phyloP scores from a whole-genome alignment of 2,888 invertebrate genomes.

The Hermodice carunculata region DNA sequence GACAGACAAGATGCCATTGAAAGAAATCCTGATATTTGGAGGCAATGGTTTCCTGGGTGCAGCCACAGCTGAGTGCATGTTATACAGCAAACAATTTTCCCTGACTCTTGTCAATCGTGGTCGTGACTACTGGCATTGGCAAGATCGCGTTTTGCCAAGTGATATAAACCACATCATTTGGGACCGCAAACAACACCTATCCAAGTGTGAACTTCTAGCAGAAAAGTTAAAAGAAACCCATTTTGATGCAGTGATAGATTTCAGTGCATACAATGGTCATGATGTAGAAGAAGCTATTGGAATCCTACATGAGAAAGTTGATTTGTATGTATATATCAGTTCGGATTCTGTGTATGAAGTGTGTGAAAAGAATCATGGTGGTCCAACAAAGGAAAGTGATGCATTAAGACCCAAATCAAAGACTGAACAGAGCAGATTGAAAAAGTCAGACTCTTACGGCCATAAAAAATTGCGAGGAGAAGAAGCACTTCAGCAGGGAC shows the following conservation, averaged over 20 bases:
- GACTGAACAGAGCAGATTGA: constrained; percentile 50
- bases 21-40: constrained; percentile 63
- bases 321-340: constrained; percentile 70
- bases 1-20: not conserved
- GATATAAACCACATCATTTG: constrained; percentile 59
- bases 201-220: constrained; percentile 52
- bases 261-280: constrained; percentile 68
- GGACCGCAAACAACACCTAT: constrained; percentile 54
- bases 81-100: constrained; percentile 32
- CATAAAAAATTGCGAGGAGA: constrained; percentile 70
- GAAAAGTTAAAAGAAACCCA: constrained; percentile 32
- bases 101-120: constrained; percentile 68
- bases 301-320: constrained; percentile 58
- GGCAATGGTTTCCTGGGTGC: constrained; percentile 72
- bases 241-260: constrained; percentile 70
- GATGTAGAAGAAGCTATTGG: constrained; percentile 62
- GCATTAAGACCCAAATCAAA: constrained; percentile 62
- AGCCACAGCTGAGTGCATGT: constrained; percentile 58
- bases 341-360: constrained; percentile 72
- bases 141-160: constrained; percentile 46
- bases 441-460: constrained; percentile 68
- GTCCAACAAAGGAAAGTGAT: constrained; percentile 62
- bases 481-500: constrained; percentile 59
- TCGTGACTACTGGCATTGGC: no score
- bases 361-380: constrained; percentile 48